Evolutionary conservation across 1,140 invertebrate genomes (phyloP).

Genomic region (Drosophila albomicans): DNA sequence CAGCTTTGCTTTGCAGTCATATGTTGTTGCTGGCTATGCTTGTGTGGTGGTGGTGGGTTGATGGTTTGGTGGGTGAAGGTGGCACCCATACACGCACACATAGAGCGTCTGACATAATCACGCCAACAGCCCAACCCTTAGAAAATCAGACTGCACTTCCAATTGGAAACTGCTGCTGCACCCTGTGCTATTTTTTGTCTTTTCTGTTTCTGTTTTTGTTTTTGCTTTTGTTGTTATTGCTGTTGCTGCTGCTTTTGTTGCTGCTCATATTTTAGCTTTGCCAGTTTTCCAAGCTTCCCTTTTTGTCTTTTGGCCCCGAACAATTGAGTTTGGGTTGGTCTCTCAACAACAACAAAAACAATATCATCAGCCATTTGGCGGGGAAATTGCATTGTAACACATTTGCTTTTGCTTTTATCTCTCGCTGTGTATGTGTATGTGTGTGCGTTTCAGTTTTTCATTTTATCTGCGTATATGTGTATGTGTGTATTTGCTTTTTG

Average conservation of each 20-base stretch:
- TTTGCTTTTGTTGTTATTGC: conserved; percentile 48
- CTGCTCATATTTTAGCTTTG: conserved; percentile 70
- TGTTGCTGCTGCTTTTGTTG: conserved; percentile 39
- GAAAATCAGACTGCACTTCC: conserved; percentile 65
- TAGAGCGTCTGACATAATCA: conserved; percentile 74
- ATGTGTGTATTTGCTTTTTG: conserved; percentile 45
- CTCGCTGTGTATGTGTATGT: conserved; percentile 32
- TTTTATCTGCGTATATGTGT: conserved; percentile 31
- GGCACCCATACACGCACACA: conserved; percentile 26
- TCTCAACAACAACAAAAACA: conserved; percentile 48
- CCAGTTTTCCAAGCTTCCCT: conserved; percentile 72
- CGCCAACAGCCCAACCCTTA: conserved; percentile 77
- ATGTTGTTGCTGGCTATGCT: conserved; percentile 39
- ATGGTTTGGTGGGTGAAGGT: conserved; percentile 22
- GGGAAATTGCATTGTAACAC: conserved; percentile 83
- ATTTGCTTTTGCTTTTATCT: conserved; percentile 61
- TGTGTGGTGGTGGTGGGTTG: conserved; percentile 29
- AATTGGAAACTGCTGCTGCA: conserved; percentile 75
- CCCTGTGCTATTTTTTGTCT: conserved; percentile 62
- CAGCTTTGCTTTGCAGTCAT: conserved; percentile 38
- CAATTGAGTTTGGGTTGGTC: conserved; percentile 83
- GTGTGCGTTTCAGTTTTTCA: conserved; percentile 57
- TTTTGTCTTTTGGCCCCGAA: conserved; percentile 58
- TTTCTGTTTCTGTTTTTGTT: conserved; percentile 41
- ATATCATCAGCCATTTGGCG: conserved; percentile 57